These are phyloP conservation scores for Hipposideros larvatus DNA, from an alignment of 2,797 vertebrate genomes.

Conservation along the genomic window DNA sequence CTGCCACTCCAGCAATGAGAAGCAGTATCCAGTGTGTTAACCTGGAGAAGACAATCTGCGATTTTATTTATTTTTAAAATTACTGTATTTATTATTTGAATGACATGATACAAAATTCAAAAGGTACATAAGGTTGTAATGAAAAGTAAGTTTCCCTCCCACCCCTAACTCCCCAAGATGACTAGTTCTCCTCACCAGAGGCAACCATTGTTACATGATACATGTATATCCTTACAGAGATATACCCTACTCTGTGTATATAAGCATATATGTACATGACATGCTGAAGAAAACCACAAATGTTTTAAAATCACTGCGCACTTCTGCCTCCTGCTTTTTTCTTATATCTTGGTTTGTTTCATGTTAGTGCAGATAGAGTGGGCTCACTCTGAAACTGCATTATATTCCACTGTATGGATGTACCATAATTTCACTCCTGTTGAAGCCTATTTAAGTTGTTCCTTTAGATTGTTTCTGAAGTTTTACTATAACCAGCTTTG, in stretches of 20 bases:
- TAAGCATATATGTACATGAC: neutral
- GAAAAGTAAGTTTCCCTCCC: constrained; percentile 70
- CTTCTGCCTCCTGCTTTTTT: constrained; percentile 44
- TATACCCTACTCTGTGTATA: neutral
- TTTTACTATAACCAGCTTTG: constrained; percentile 32
- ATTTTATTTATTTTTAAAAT: constrained; percentile 68
- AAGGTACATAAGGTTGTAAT: constrained; percentile 67
- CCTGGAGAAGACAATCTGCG: constrained; percentile 66
- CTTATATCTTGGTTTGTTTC: constrained; percentile 43
- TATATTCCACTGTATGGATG: neutral
- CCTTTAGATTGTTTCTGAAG: constrained; percentile 44
- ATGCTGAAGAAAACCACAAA: constrained; percentile 6
- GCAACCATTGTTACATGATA: neutral
- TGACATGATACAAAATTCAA: constrained; percentile 73
- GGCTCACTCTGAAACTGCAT: constrained; percentile 11
- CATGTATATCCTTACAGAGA: constrained; percentile 18
- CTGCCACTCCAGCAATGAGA: constrained; percentile 70
- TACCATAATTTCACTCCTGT: neutral
- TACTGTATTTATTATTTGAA: constrained; percentile 65
- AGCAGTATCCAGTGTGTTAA: constrained; percentile 73
- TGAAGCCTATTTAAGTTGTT: constrained; percentile 50
- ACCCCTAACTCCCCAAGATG: neutral
- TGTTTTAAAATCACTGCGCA: neutral
- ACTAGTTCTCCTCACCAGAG: constrained; percentile 26
- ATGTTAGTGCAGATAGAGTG: neutral